Percentiles rank a stretch among this genome's conserved stretches.
Conservation (phyloP, 2,113 vertebrate genomes). For the Pseudorhombus dupliciocellatus region DNA sequence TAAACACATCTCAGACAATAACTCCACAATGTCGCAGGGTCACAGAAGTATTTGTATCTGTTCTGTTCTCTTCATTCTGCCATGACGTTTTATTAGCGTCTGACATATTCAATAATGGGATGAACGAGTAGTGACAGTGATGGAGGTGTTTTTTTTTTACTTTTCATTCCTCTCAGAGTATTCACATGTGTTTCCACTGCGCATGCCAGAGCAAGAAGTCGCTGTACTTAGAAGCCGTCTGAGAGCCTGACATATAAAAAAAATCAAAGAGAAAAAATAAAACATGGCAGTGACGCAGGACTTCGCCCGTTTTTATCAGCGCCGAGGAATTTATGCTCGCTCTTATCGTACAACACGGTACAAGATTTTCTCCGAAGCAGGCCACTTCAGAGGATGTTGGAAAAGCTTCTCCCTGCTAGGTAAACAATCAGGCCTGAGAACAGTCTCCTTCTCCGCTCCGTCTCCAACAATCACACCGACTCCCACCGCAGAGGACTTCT, state of each 20-base stretch:
- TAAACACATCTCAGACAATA: too few species aligned
- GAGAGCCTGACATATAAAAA: constrained; percentile 3
- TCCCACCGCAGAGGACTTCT: constrained; percentile 51
- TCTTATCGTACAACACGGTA: constrained; percentile 40
- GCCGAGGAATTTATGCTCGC: constrained; percentile 18
- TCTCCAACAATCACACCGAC: constrained; percentile 72
- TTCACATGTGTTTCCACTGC: not conserved
- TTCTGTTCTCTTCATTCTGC: too few species aligned
- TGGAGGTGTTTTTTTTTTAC: not conserved
- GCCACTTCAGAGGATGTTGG: constrained; percentile 66
- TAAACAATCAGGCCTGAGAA: constrained; percentile 73
- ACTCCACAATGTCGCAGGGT: too few species aligned
- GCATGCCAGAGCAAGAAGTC: constrained; percentile 13
- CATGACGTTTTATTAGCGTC: not conserved
- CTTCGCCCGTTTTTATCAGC: constrained; percentile 22
- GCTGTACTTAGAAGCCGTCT: constrained; percentile 5
- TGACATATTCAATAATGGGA: not conserved
- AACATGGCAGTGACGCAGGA: constrained; percentile 35
- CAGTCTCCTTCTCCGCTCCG: constrained; percentile 64
- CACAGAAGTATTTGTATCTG: not conserved
- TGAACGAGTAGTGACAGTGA: not conserved
- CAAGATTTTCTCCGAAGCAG: constrained; percentile 15
- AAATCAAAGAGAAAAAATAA: not conserved
- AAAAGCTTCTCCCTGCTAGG: constrained; percentile 63
- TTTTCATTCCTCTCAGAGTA: not conserved